Conservation (phyloP, 2,113 vertebrate genomes). For the Acanthisitta chloris region DNA sequence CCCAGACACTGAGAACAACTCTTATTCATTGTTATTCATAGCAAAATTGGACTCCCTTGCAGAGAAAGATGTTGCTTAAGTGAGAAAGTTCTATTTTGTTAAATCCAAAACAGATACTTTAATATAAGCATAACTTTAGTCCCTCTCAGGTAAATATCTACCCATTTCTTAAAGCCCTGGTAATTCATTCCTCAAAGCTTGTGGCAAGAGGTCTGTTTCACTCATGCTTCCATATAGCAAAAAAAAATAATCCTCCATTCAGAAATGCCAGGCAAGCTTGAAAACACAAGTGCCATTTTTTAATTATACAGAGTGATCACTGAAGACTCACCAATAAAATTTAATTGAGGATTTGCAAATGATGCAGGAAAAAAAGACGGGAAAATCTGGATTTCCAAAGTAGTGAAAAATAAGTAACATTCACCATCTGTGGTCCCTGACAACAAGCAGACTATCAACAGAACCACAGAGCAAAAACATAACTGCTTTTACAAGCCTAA, state of each 20-base stretch:
- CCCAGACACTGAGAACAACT: not conserved
- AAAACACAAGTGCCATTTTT: not conserved
- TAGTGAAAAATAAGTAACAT: not conserved
- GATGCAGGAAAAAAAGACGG: not conserved
- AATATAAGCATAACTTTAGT: not conserved
- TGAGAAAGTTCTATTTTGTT: not conserved
- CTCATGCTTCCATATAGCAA: not conserved
- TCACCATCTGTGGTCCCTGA: constrained; percentile 29
- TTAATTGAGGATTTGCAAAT: not conserved
- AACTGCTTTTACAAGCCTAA: constrained; percentile 37
- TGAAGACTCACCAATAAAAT: not conserved
- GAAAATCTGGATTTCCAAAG: constrained; percentile 9
- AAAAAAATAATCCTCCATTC: not conserved
- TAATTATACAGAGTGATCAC: not conserved
- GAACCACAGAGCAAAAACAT: constrained; percentile 16
- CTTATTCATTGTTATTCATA: not conserved
- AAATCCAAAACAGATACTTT: not conserved
- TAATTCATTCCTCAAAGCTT: not conserved
- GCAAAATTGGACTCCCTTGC: not conserved
- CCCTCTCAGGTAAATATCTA: not conserved
- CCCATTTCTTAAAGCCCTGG: not conserved
- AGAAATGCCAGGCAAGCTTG: not conserved
- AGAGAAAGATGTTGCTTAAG: not conserved
- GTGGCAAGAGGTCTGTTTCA: not conserved
- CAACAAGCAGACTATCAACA: constrained; percentile 42